phyloP scores from a whole-genome alignment of 2,797 vertebrate species.

The Ficedula albicollis region DNA sequence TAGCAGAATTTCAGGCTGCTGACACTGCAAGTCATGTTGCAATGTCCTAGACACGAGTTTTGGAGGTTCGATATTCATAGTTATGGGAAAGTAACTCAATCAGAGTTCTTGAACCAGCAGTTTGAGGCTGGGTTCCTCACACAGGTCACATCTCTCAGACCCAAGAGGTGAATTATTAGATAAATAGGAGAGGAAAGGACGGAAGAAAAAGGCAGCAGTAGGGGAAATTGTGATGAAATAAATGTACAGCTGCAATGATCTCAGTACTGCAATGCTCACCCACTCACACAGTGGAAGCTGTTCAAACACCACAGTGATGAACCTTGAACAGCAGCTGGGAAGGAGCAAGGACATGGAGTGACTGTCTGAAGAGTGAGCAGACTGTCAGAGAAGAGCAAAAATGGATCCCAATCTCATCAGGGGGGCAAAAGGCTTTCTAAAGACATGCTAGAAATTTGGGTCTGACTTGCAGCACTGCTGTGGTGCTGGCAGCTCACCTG shows the following conservation, averaged over 20 bases:
- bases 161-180: constrained; percentile 5
- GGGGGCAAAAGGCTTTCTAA: neutral
- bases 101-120: constrained; percentile 2
- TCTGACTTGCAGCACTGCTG: neutral
- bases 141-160: neutral
- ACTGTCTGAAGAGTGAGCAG: neutral
- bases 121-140: neutral
- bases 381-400: neutral
- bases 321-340: neutral
- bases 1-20: neutral
- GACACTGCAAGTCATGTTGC: constrained; percentile 18
- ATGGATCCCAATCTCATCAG: neutral
- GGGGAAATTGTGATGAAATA: neutral
- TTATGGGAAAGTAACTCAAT: constrained; percentile 47
- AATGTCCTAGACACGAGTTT: constrained; percentile 24
- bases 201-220: neutral
- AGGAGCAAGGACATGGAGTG: neutral
- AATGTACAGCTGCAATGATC: neutral
- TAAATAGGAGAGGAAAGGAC: neutral
- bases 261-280: neutral
- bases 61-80: constrained; percentile 5
- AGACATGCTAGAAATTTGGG: neutral
- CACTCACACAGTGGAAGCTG: neutral
- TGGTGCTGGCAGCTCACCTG: neutral
- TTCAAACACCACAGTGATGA: neutral